These are phyloP conservation scores for Callyntrura sp. DNA, from an alignment of 2,888 invertebrate species.

Conservation along the genomic window DNA sequence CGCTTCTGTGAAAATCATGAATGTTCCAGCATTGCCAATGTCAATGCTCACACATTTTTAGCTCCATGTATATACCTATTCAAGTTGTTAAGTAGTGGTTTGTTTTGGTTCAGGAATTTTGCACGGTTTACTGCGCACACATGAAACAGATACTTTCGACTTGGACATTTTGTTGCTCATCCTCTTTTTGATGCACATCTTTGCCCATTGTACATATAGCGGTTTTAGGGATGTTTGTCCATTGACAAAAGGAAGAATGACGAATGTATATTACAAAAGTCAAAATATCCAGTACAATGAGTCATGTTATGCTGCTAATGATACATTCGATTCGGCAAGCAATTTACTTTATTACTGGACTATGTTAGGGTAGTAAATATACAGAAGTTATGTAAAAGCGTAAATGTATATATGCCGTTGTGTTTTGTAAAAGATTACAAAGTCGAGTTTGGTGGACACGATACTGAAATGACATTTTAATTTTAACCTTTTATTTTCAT, in stretches of 20 bases:
- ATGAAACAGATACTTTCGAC: not conserved
- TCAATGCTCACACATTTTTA: no score
- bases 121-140: constrained; percentile 41
- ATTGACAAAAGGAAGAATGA: constrained; percentile 59
- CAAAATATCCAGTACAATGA: constrained; percentile 37
- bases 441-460: not conserved
- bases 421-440: not conserved
- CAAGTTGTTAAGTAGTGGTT: not conserved
- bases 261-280: not conserved
- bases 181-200: not conserved
- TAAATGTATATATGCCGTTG: not conserved
- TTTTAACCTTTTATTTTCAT: constrained; percentile 51
- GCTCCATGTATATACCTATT: not conserved
- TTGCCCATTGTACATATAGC: constrained; percentile 43
- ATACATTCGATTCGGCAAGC: not conserved
- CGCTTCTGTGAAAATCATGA: no score
- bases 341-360: not conserved
- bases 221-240: constrained; percentile 33
- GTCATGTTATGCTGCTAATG: constrained; percentile 23
- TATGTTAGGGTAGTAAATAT: no score
- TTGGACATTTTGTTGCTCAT: not conserved
- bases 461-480: constrained; percentile 54
- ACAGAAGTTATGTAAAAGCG: no score
- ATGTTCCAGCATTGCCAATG: no score
- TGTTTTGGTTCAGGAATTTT: not conserved